Percentiles rank a stretch among this genome's conserved stretches.
Conservation (phyloP, 2,797 vertebrate genomes). For the Diceros bicornis region DNA sequence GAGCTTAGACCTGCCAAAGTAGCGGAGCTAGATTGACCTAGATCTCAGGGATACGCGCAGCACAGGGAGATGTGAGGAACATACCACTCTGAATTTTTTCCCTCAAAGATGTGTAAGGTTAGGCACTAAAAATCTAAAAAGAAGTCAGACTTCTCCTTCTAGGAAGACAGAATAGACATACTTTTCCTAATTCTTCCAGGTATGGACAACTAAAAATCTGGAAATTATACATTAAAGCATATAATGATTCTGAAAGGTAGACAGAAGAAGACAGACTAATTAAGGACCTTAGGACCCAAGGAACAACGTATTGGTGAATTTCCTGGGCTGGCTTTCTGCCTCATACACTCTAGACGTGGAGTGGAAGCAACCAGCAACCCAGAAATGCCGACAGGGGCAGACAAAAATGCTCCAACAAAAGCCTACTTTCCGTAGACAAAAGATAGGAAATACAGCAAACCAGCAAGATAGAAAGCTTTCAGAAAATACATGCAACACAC, state of each 20-base stretch:
- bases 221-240: background rate
- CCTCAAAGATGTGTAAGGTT: background rate
- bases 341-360: background rate
- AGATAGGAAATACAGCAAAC: background rate
- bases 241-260: background rate
- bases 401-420: background rate
- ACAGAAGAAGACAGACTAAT: background rate
- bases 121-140: background rate
- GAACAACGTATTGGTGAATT: background rate
- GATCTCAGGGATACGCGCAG: background rate
- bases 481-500: background rate
- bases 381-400: background rate
- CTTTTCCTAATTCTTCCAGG: background rate
- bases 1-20: background rate
- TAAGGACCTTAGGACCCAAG: background rate
- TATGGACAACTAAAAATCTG: background rate
- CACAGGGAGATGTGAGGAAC: background rate
- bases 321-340: background rate
- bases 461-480: background rate
- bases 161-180: background rate
- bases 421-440: background rate
- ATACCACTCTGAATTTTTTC: background rate
- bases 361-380: background rate
- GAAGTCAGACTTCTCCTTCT: background rate
- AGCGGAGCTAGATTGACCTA: background rate